These are phyloP conservation scores for Loris lydekkerianus DNA, from an alignment of 2,797 vertebrate species.

Conservation along the genomic window DNA sequence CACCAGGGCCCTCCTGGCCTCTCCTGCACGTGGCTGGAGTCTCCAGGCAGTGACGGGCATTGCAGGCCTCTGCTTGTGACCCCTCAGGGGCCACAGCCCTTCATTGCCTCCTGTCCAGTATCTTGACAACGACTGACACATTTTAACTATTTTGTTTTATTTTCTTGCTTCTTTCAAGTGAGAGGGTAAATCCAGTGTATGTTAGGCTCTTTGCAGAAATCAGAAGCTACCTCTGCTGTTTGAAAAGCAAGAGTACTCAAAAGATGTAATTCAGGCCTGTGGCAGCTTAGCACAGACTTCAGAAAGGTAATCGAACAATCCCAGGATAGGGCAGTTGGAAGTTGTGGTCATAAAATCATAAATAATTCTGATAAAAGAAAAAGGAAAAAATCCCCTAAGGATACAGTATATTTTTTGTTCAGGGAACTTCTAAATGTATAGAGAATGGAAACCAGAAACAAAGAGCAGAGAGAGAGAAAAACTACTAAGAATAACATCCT, in stretches of 20 bases:
- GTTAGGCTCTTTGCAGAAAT: neutral
- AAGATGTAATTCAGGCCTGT: neutral
- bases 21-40: neutral
- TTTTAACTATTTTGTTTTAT: neutral
- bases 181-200: no score
- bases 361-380: neutral
- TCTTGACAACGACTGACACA: neutral
- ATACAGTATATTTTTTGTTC: neutral
- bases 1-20: neutral
- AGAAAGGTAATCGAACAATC: accelerated
- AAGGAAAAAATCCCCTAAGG: neutral
- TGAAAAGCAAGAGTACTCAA: neutral
- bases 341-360: neutral
- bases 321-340: no score
- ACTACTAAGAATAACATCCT: neutral
- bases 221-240: neutral
- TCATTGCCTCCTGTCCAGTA: neutral
- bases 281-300: neutral
- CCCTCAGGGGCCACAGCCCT: accelerated
- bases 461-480: neutral
- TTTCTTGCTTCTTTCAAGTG: neutral
- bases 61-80: accelerated
- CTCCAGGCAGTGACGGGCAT: no score
- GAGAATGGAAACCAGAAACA: neutral
- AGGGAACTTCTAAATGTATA: neutral